Percentiles rank a stretch among this genome's conserved stretches.
These are phyloP conservation scores for Phyllopteryx taeniolatus DNA, from an alignment of 2,113 vertebrate species.

Conservation along the genomic window DNA sequence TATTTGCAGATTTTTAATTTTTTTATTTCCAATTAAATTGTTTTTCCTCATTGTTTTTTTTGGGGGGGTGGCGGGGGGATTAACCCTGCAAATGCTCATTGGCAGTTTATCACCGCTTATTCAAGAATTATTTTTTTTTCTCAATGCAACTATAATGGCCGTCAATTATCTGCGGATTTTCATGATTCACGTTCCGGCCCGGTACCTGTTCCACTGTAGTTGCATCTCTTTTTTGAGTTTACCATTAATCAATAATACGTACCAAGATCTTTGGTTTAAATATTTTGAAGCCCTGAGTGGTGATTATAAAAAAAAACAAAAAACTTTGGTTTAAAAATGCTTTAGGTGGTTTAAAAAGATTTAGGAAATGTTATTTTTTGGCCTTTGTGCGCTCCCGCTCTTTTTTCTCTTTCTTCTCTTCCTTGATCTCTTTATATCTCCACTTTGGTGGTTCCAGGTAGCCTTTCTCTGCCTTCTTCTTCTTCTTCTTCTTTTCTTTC, in stretches of 20 bases:
- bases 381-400: constrained; percentile 8
- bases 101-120: no score
- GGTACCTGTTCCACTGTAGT: no score
- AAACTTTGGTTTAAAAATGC: background rate
- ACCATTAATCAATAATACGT: background rate
- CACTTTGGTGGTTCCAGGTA: constrained; percentile 77
- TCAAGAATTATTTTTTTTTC: no score
- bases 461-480: constrained; percentile 52
- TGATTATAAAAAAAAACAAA: constrained; percentile 2
- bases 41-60: no score
- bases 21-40: no score
- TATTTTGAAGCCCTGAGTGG: background rate
- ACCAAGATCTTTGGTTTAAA: background rate
- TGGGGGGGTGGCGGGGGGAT: no score
- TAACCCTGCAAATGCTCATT: no score
- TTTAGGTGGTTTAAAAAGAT: background rate
- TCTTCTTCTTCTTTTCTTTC: constrained; percentile 48
- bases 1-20: no score
- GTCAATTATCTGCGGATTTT: no score
- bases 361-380: constrained; percentile 21
- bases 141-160: no score
- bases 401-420: constrained; percentile 65
- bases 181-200: no score
- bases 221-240: background rate
- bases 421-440: constrained; percentile 79